Evolutionary conservation across 2,888 invertebrate species (phyloP).

Genomic region (Melinopterus prodromus): DNA sequence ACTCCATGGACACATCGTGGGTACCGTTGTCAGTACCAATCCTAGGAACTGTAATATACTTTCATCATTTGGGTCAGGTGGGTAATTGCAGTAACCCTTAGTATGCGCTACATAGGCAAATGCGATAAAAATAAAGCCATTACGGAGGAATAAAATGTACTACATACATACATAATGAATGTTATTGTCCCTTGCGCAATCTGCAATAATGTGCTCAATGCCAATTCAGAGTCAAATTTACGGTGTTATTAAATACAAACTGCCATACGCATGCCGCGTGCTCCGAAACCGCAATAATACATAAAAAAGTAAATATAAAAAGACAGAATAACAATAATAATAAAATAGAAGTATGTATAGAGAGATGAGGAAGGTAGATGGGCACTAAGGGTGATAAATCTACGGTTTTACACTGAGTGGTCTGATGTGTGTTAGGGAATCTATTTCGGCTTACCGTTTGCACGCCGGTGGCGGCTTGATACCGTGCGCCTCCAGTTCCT

Average conservation of each 20-base stretch:
- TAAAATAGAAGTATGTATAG: background rate
- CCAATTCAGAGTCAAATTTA: background rate
- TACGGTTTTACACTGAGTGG: background rate
- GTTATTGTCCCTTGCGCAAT: background rate
- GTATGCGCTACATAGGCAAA: background rate
- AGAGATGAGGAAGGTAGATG: background rate
- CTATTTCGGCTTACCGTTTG: slow-evolving; percentile 63
- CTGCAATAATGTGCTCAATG: background rate
- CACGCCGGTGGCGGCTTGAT: slow-evolving; percentile 81
- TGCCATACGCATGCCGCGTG: slow-evolving; percentile 25
- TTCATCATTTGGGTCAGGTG: background rate
- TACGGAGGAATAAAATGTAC: background rate
- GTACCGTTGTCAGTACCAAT: no score
- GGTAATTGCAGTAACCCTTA: background rate
- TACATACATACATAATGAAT: background rate
- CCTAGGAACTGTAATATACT: no score
- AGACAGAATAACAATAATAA: slow-evolving; percentile 10
- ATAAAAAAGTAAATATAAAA: background rate
- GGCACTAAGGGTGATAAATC: slow-evolving; percentile 7
- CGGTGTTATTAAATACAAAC: slow-evolving; percentile 4
- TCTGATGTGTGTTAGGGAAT: background rate
- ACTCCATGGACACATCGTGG: no score
- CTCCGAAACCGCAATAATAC: slow-evolving; percentile 10
- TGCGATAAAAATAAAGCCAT: background rate
- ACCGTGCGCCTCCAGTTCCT: slow-evolving; percentile 84